Conservation (phyloP, 2,797 vertebrate species). For the Peromyscus aztecus region DNA sequence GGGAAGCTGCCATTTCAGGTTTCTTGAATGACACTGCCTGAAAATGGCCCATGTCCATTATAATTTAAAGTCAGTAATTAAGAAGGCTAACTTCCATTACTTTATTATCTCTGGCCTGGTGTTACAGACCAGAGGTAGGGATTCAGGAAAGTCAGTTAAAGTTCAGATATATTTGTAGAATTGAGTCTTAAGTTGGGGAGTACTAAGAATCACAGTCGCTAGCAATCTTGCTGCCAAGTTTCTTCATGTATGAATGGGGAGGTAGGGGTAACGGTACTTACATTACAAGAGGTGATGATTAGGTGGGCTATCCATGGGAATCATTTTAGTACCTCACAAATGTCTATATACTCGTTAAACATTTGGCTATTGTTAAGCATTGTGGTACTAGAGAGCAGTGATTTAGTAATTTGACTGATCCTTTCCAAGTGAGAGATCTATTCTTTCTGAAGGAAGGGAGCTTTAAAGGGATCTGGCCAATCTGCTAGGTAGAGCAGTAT, state of each 20-base stretch:
- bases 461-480: neutral
- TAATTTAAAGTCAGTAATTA: neutral
- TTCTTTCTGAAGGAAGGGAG: constrained; percentile 28
- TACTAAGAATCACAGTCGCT: neutral
- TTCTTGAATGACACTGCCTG: constrained; percentile 33
- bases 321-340: neutral
- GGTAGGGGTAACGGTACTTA: neutral
- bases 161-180: constrained; percentile 2
- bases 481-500: neutral
- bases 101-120: constrained; percentile 17
- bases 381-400: neutral
- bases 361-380: neutral
- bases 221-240: neutral
- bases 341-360: constrained; percentile 9
- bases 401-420: neutral
- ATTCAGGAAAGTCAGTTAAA: neutral
- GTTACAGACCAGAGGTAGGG: neutral
- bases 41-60: constrained; percentile 24
- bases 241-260: neutral
- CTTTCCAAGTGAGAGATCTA: constrained; percentile 43
- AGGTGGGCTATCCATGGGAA: neutral
- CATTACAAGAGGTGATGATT: neutral
- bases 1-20: constrained; percentile 41
- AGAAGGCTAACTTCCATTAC: constrained; percentile 11
- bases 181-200: neutral